These are phyloP conservation scores for Cetoscarus ocellatus DNA, from an alignment of 2,797 vertebrate genomes.

Conservation along the genomic window DNA sequence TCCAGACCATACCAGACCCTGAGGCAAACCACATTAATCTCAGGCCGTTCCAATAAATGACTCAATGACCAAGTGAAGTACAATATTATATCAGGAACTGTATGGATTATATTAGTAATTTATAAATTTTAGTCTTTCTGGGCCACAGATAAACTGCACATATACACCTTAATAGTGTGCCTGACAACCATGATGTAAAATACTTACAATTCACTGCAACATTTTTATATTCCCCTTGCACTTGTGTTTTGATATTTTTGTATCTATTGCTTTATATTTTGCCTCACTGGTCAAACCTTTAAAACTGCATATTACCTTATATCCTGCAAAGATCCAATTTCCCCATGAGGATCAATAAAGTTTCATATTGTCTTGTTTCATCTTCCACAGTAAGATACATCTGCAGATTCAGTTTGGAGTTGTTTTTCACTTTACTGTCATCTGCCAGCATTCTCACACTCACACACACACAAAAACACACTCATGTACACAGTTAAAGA, in stretches of 20 bases:
- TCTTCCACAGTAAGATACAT: constrained; percentile 31
- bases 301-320: constrained; percentile 13
- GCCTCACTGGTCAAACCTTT: background rate
- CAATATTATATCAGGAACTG: too few species aligned
- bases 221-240: constrained; percentile 3
- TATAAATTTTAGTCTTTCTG: too few species aligned
- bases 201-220: background rate
- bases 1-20: too few species aligned
- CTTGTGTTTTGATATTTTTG: constrained; percentile 1
- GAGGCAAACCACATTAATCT: too few species aligned
- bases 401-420: constrained; percentile 30
- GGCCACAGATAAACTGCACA: background rate
- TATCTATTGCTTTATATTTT: constrained; percentile 17
- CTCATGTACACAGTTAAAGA: background rate
- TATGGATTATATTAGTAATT: too few species aligned
- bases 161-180: background rate
- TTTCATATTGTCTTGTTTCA: constrained; percentile 29
- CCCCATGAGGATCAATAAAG: constrained; percentile 44
- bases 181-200: background rate
- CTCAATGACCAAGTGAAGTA: too few species aligned
- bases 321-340: constrained; percentile 15
- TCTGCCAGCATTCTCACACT: constrained; percentile 1
- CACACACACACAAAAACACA: background rate
- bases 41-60: too few species aligned
- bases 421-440: constrained; percentile 25